Evolutionary conservation across 2,888 invertebrate species (phyloP).

Genomic region (Rotaria macrura): DNA sequence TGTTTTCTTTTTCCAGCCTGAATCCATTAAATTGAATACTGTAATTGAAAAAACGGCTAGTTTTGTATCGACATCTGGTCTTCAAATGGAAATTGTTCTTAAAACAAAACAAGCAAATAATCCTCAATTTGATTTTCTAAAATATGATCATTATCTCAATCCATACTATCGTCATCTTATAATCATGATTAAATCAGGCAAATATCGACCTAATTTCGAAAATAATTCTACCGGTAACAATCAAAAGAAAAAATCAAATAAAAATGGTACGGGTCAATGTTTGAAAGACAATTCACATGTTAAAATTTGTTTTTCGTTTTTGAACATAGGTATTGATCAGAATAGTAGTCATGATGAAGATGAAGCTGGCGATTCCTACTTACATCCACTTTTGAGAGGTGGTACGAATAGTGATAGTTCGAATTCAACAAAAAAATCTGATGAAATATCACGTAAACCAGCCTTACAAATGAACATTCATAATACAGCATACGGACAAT

Average conservation of each 20-base stretch:
- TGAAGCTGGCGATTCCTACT: constrained; percentile 56
- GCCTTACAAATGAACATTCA: constrained; percentile 39
- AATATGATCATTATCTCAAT: constrained; percentile 70
- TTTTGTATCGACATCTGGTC: constrained; percentile 65
- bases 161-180: constrained; percentile 69
- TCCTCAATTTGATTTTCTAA: constrained; percentile 80
- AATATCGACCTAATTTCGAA: constrained; percentile 36
- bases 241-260: not conserved
- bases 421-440: not conserved
- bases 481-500: constrained; percentile 46
- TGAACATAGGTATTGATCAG: constrained; percentile 25
- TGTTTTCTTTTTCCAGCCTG: constrained; percentile 59
- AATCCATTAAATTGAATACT: constrained; percentile 72
- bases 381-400: constrained; percentile 58
- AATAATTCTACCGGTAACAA: constrained; percentile 37
- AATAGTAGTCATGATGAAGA: constrained; percentile 52
- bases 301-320: constrained; percentile 23
- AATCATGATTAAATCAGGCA: constrained; percentile 40
- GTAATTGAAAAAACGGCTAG: constrained; percentile 76
- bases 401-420: not conserved
- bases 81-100: constrained; percentile 94
- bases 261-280: not conserved
- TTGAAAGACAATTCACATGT: no score
- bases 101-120: constrained; percentile 91
- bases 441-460: constrained; percentile 37